Base-by-base conservation (phyloP, 37 sponge, comb jelly and placozoan species). In the Amphimedon queenslandica region DNA sequence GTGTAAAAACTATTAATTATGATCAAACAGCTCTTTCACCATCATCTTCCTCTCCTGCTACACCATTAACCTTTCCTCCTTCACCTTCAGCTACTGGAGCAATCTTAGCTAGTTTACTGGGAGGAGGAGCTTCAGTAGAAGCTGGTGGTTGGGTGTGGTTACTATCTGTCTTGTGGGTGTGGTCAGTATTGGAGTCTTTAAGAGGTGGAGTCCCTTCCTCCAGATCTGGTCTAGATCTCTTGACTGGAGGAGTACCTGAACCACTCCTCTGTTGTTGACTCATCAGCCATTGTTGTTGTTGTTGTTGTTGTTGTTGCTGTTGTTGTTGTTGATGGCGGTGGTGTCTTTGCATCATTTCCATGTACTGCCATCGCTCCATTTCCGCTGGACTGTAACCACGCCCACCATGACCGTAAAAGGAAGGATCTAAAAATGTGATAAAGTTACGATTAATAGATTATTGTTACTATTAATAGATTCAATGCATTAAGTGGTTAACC, bases 311-410 rank as follows among this genome's bases (percentile, higher is more conserved):
- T 28, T 32, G 11, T 10, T 18, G 61, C 25, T 4, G 41, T 2
- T 27, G 72, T 20, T 43, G 72, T 28, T 24, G 74, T 8, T 57
- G 77, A 65, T 65, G 64, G 29, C 30, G 58, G 23, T 36, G 65
- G 33, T 63, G 36, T 8, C 28, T 47, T 27, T 41, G 67, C 57
- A 39, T 58, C 63, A 42, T 79, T 58, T 66, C 58, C 55, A 34
- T 31, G 0, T 42, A 63, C 6, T 53, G 56, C 58, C 68, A 56
- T 2, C 28, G 1, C 30, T 64, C 66, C 33, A 32, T 24, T 2
- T 63, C 58, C 21, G 33, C 66, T 42, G 41, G 28, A 13, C 4
- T 60, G 41, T 38, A 39, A 2, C 36, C 42, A 2, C 58, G 39
- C 11, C 23, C 32, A 20, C 58, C 37, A 25, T 35, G n/a, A n/a